These are phyloP conservation scores for Diabrotica virgifera DNA, from an alignment of 1,140 invertebrate species.

Conservation along the genomic window DNA sequence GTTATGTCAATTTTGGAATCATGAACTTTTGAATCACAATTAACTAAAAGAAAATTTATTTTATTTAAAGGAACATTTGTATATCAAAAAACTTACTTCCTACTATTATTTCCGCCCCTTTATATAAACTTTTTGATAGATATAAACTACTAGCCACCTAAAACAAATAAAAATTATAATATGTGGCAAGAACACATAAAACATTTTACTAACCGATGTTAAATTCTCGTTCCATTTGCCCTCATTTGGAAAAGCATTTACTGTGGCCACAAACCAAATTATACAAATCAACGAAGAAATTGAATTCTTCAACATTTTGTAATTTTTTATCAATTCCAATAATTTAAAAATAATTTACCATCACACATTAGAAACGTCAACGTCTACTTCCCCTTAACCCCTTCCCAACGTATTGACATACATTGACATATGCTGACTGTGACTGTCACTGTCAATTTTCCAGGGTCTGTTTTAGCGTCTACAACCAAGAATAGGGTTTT, in stretches of 20 bases:
- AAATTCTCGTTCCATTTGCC: constrained; percentile 48
- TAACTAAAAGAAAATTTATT: constrained; percentile 39
- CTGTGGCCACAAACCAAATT: constrained; percentile 4
- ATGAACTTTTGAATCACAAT: constrained; percentile 36
- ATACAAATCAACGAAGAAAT: neutral
- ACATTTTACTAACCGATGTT: constrained; percentile 36
- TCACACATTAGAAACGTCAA: neutral
- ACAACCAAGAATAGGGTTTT: no score
- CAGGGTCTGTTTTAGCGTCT: no score
- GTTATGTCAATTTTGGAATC: constrained; percentile 38
- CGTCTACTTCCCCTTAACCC: no score
- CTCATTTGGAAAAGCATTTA: constrained; percentile 40
- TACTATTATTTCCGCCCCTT: constrained; percentile 47
- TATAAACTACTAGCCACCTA: constrained; percentile 39
- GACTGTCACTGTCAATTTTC: no score
- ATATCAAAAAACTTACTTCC: constrained; percentile 40
- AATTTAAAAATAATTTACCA: neutral
- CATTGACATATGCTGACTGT: no score
- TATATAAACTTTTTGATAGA: constrained; percentile 48
- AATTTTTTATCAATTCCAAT: neutral
- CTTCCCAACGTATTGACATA: no score
- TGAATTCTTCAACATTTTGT: neutral
- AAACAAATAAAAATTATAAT: constrained; percentile 27
- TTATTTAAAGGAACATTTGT: constrained; percentile 23
- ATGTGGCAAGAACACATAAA: neutral